phyloP scores from a whole-genome alignment of 1,140 invertebrate genomes.

The Elysia chlorotica region DNA sequence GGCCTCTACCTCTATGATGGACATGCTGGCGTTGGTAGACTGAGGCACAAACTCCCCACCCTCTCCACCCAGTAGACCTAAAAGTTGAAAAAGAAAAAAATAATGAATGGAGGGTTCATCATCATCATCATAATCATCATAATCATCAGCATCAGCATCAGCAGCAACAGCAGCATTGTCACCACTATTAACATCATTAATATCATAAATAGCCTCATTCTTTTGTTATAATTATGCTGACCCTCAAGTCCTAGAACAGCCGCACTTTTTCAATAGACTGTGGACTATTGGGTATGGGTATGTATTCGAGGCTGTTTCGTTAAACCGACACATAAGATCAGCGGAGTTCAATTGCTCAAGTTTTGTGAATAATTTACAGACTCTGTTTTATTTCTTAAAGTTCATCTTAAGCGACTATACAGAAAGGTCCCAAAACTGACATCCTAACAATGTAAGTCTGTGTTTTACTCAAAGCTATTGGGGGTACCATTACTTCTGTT shows the following conservation, averaged over 20 bases:
- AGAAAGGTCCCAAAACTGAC: no score
- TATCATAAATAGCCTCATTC: neutral
- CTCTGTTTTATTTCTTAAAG: no score
- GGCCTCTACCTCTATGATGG: conserved; percentile 54
- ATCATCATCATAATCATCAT: conserved; percentile 6
- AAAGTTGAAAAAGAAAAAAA: neutral
- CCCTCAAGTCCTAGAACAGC: neutral
- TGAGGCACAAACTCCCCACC: conserved; percentile 14
- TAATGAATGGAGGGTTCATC: neutral
- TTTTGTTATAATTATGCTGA: neutral
- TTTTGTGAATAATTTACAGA: no score
- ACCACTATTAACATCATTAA: neutral
- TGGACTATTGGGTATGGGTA: no score
- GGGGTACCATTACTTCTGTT: no score
- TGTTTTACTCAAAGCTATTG: no score
- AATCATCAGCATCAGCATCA: conserved; percentile 5
- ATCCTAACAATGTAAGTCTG: no score
- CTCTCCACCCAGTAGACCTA: conserved; percentile 9
- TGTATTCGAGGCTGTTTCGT: no score
- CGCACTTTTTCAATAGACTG: neutral
- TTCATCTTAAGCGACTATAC: no score
- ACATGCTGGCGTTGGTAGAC: conserved; percentile 24
- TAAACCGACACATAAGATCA: no score
- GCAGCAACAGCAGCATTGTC: neutral
- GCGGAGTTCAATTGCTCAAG: no score